A percentile compares a stretch with the other conserved stretches of the same genome.
Evolutionary conservation across 2,888 invertebrate genomes (phyloP).

Genomic region (Abscondita cerata): DNA sequence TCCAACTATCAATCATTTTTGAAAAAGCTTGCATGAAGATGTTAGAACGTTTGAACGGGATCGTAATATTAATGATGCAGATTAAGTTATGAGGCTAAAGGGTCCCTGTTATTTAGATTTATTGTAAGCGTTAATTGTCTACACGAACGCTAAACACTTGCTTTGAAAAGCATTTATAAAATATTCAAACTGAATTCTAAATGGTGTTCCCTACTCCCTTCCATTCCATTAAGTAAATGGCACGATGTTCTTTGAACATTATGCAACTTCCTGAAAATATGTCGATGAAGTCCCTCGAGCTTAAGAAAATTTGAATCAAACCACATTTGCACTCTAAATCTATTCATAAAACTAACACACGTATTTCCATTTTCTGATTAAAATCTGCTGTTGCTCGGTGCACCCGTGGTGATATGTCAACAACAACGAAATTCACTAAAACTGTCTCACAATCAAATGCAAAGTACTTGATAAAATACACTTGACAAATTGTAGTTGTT

Average conservation of each 20-base stretch:
- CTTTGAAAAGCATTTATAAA: constrained; percentile 49
- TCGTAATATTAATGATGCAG: constrained; percentile 45
- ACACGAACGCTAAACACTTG: constrained; percentile 48
- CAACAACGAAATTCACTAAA: too few relatives aligned
- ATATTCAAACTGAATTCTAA: constrained; percentile 49
- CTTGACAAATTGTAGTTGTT: too few relatives aligned
- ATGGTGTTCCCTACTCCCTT: constrained; percentile 39
- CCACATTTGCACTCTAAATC: constrained; percentile 15
- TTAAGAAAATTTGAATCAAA: constrained; percentile 18
- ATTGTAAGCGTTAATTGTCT: constrained; percentile 53
- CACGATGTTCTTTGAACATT: constrained; percentile 30
- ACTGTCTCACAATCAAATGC: too few relatives aligned
- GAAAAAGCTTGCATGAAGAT: not conserved
- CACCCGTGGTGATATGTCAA: too few relatives aligned
- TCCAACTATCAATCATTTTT: not conserved
- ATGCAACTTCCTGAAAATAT: constrained; percentile 29
- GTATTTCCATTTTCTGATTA: too few relatives aligned
- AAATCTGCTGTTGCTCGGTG: too few relatives aligned
- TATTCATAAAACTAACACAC: constrained; percentile 3
- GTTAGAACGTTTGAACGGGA: constrained; percentile 18
- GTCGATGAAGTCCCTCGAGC: constrained; percentile 21
- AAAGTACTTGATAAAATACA: too few relatives aligned
- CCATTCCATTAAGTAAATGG: constrained; percentile 36
- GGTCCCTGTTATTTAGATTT: constrained; percentile 53
- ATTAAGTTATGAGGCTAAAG: constrained; percentile 53